Base-by-base conservation (phyloP, 2,113 vertebrate species). In the Bubalus kerabau region DNA sequence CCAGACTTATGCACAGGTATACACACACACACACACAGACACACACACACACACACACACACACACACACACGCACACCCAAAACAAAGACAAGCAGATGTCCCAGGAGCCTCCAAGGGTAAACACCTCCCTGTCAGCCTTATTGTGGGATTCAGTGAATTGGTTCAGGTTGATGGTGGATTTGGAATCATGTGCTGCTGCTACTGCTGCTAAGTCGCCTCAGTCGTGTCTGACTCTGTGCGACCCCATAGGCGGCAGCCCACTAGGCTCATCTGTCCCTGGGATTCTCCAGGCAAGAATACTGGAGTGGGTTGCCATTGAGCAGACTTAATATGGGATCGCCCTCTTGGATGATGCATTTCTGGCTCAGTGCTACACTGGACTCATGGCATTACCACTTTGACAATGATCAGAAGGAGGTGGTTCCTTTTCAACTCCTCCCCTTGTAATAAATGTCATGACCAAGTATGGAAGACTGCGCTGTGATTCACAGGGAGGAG, bases 181-280 rank as follows among this genome's bases (percentile, higher is more conserved):
- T 13, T 59, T 71, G 21, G 30, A 62, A 26, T 26, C 64, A 7
- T 3, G 81, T 50, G 64, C 64, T 36, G n/a, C 64, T 21, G 64
- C 62, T 59, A 24, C 24, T 17, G 16, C 60, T 64, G 30, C 8
- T 21, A 67, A 36, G 8, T 36, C 1, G 4, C 32, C 32, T 67
- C 4, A 10, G 17, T 67, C 0, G 1, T 67, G 32, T 10, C 32
- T 0, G 17, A 67, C n/a, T 21, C 64, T 67, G 32, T 67, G 64
- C 1, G 4, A 67, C 64, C 17, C 32, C 4, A 67, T 36, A 36
- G 64, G 11, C 0, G 1, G 17, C n/a, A 71, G 64, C 64, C 64
- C n/a, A 71, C 64, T 36, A 36, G 17, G n/a, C 17, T 36, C 9
- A n/a, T 71, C 64, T 71, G 64, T 71, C 17, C n/a, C 17, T 71